A percentile compares a stretch with the other conserved stretches of the same genome.
Evolutionary conservation across 1,140 invertebrate genomes (phyloP).

Genomic region (Leptoteleia sp.): DNA sequence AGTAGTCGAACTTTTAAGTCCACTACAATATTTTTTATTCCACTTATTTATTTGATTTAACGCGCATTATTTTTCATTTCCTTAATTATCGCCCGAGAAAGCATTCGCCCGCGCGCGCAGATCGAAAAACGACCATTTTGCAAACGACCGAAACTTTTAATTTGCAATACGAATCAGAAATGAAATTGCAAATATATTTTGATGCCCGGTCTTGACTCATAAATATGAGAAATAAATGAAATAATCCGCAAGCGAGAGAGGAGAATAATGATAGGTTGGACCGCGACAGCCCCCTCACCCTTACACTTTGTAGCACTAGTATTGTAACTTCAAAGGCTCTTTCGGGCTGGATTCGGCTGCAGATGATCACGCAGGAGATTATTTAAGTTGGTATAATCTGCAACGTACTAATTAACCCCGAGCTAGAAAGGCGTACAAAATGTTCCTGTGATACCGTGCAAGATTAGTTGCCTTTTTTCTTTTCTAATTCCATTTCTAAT

Average conservation of each 20-base stretch:
- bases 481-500: too few species aligned
- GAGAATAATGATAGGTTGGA: slow-evolving; percentile 65
- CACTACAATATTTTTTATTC: too few species aligned
- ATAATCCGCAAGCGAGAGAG: slow-evolving; percentile 57
- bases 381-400: slow-evolving; percentile 65
- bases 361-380: slow-evolving; percentile 52
- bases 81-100: neutral
- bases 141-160: slow-evolving; percentile 37
- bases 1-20: too few species aligned
- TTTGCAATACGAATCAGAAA: slow-evolving; percentile 45
- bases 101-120: neutral
- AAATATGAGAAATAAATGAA: slow-evolving; percentile 67
- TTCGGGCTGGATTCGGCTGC: slow-evolving; percentile 58
- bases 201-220: slow-evolving; percentile 48
- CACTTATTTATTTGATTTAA: too few species aligned
- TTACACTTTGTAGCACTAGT: slow-evolving; percentile 54
- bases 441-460: slow-evolving; percentile 33
- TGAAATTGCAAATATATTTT: slow-evolving; percentile 58
- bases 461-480: slow-evolving; percentile 38
- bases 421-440: slow-evolving; percentile 56
- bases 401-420: slow-evolving; percentile 62
- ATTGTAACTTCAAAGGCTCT: slow-evolving; percentile 61
- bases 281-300: slow-evolving; percentile 41
- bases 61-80: too few species aligned
- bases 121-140: neutral